These are phyloP conservation scores for Chiloscyllium punctatum DNA, from an alignment of 2,797 vertebrate species.

Conservation along the genomic window DNA sequence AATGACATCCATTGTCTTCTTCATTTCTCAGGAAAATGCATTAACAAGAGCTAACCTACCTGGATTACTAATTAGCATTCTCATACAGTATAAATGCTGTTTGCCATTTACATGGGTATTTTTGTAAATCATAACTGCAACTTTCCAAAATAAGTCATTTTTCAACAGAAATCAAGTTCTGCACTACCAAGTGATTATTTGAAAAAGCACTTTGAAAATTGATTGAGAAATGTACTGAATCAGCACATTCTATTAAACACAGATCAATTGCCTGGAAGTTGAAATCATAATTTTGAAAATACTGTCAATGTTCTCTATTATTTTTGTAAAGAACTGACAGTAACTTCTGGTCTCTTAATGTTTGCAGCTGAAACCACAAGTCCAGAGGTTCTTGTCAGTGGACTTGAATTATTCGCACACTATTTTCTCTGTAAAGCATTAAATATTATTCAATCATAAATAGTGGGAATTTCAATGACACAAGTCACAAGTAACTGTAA, in stretches of 20 bases:
- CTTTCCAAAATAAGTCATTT: no score
- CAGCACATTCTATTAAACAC: not conserved
- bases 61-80: no score
- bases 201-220: not conserved
- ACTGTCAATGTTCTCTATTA: not conserved
- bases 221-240: not conserved
- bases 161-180: no score
- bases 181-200: not conserved
- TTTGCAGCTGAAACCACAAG: not conserved
- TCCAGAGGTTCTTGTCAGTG: not conserved
- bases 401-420: not conserved
- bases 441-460: not conserved
- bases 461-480: not conserved
- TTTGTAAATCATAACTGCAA: no score
- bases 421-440: not conserved
- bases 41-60: no score
- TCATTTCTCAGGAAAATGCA: no score
- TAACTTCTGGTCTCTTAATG: not conserved
- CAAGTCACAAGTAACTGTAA: not conserved
- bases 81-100: no score
- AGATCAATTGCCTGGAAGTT: not conserved
- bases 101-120: no score
- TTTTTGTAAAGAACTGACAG: not conserved
- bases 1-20: no score
- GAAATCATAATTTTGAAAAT: not conserved